phyloP scores from a whole-genome alignment of 1,140 invertebrate genomes.

The Spodoptera litura region DNA sequence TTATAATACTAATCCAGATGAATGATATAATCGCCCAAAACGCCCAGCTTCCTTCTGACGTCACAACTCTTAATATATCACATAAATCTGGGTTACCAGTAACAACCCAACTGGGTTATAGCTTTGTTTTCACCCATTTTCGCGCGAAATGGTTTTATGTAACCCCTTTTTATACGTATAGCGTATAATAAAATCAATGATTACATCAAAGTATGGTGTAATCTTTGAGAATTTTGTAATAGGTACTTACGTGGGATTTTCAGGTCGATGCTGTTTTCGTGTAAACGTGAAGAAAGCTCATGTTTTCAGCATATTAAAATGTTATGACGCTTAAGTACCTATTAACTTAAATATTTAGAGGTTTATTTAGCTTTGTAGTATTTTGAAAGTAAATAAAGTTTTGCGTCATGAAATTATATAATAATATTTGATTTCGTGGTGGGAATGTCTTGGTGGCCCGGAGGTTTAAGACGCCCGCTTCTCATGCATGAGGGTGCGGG shows the following conservation, averaged over 20 bases:
- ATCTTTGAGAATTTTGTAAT: constrained; percentile 6
- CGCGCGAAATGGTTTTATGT: constrained; percentile 14
- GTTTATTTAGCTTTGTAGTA: too few relatives aligned
- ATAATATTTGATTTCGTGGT: too few relatives aligned
- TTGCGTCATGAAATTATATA: too few relatives aligned
- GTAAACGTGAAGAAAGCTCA: background rate
- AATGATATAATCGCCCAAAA: constrained; percentile 7
- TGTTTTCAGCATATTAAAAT: background rate
- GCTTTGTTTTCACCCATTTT: constrained; percentile 28
- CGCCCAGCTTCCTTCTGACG: background rate
- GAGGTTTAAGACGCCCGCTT: too few relatives aligned
- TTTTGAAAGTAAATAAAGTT: too few relatives aligned
- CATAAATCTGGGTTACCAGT: constrained; percentile 7
- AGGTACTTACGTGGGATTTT: background rate
- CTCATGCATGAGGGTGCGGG: too few relatives aligned
- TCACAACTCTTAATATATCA: background rate
- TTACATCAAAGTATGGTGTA: constrained; percentile 9
- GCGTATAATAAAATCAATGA: background rate
- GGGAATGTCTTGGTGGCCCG: too few relatives aligned
- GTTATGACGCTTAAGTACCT: too few relatives aligned
- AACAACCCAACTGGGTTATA: background rate
- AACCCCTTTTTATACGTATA: constrained; percentile 9
- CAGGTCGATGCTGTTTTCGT: background rate
- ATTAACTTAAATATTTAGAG: too few relatives aligned
- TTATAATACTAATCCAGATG: background rate